A percentile compares a stretch with the other conserved stretches of the same genome.
Evolutionary conservation across 2,113 vertebrate genomes (phyloP).

Genomic region (Beaufortia kweichowensis): DNA sequence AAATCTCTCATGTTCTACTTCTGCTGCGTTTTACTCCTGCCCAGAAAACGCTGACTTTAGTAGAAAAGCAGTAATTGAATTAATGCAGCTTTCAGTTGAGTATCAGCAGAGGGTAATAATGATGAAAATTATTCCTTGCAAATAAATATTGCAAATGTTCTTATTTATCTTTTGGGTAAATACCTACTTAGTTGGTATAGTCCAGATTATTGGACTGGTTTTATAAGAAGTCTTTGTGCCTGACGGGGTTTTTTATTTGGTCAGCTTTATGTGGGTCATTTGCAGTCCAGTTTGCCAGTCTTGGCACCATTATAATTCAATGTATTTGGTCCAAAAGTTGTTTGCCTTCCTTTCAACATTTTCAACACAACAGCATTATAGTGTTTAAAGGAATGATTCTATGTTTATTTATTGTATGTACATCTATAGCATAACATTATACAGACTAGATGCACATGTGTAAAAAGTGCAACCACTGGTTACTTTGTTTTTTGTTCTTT

Average conservation of each 20-base stretch:
- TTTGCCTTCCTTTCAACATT: not conserved
- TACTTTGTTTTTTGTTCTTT: no score
- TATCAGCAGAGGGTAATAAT: constrained; percentile 3
- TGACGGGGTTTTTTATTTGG: constrained; percentile 51
- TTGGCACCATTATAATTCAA: constrained; percentile 29
- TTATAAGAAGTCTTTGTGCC: constrained; percentile 42
- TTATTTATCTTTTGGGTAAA: not conserved
- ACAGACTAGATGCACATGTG: not conserved
- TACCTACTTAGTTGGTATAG: not conserved
- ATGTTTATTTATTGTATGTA: not conserved
- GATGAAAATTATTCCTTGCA: not conserved
- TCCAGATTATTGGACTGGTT: not conserved
- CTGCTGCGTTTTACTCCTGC: no score
- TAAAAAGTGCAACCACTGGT: not conserved
- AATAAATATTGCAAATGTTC: not conserved
- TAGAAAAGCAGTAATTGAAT: constrained; percentile 69
- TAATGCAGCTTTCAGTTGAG: constrained; percentile 59
- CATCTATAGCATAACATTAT: not conserved
- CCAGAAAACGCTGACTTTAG: constrained; percentile 72
- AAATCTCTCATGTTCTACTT: constrained; percentile 62
- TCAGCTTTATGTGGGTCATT: constrained; percentile 61
- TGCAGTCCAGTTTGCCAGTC: constrained; percentile 47
- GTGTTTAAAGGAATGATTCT: not conserved
- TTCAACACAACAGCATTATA: not conserved
- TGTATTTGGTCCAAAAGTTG: not conserved